A percentile compares a stretch with the other conserved stretches of the same genome.
Evolutionary conservation across 2,888 invertebrate species (phyloP).

Genomic region (Tridacna crocea): DNA sequence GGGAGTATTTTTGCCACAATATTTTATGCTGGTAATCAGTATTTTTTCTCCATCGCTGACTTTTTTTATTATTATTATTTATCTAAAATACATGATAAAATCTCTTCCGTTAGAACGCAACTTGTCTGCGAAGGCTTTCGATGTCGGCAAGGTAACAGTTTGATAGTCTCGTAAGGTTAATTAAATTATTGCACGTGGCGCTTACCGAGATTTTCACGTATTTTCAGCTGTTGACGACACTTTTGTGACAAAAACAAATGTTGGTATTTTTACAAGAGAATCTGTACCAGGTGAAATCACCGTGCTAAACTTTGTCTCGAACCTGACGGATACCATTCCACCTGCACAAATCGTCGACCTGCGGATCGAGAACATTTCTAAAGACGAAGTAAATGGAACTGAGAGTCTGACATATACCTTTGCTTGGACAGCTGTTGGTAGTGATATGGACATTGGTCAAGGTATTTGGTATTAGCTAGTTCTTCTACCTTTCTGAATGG

Average conservation of each 20-base stretch:
- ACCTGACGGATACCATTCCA: neutral
- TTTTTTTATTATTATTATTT: too few relatives aligned
- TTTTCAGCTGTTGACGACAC: too few relatives aligned
- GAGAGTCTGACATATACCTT: neutral
- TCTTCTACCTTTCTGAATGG: neutral
- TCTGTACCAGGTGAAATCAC: neutral
- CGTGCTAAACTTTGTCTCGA: neutral
- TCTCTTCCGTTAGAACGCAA: too few relatives aligned
- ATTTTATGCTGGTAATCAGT: too few relatives aligned
- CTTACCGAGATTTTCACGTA: too few relatives aligned
- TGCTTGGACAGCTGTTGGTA: neutral
- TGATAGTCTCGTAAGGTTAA: too few relatives aligned
- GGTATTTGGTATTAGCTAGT: neutral
- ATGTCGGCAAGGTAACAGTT: too few relatives aligned
- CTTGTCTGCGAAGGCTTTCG: too few relatives aligned
- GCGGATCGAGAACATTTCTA: neutral
- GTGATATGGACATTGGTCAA: conserved; percentile 6
- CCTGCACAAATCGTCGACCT: neutral
- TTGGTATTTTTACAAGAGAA: neutral
- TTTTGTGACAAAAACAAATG: neutral
- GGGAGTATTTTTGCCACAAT: too few relatives aligned
- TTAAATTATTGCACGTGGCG: too few relatives aligned
- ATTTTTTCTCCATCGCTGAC: too few relatives aligned
- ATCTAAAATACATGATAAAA: too few relatives aligned
- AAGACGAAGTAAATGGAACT: neutral